phyloP scores from a whole-genome alignment of 2,888 invertebrate species.

The Synergus umbraculus region DNA sequence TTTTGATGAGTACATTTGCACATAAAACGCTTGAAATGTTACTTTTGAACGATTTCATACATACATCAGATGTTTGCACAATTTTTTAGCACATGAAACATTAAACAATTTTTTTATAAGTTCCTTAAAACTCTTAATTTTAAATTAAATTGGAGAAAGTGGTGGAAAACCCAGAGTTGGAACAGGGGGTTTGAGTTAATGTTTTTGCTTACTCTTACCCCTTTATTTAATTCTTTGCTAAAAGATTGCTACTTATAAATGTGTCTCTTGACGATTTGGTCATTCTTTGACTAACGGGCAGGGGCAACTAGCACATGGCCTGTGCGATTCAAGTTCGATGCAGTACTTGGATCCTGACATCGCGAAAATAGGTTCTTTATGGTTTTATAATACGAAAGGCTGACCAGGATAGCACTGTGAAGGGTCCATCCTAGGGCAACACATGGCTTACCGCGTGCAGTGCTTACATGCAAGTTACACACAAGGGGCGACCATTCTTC shows the following conservation, averaged over 20 bases:
- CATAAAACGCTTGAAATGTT: background rate
- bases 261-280: background rate
- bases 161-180: too few species aligned
- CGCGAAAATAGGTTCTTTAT: slow-evolving; percentile 70
- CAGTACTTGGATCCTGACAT: slow-evolving; percentile 19
- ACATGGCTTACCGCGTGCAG: slow-evolving; percentile 62
- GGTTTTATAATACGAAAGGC: slow-evolving; percentile 75
- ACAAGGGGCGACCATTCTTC: slow-evolving; percentile 50
- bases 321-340: background rate
- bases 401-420: slow-evolving; percentile 57
- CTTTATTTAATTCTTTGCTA: background rate
- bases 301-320: background rate
- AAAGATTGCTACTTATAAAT: background rate
- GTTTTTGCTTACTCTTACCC: background rate
- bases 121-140: too few species aligned
- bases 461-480: slow-evolving; percentile 17
- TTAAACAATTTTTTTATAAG: too few species aligned
- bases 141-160: too few species aligned
- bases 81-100: too few species aligned
- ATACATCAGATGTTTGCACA: too few species aligned
- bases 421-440: slow-evolving; percentile 58
- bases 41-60: background rate
- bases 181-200: too few species aligned
- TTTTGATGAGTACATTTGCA: background rate
- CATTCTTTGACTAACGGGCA: background rate